phyloP scores from a whole-genome alignment of 2,888 invertebrate genomes.

The Synergus gifuensis region DNA sequence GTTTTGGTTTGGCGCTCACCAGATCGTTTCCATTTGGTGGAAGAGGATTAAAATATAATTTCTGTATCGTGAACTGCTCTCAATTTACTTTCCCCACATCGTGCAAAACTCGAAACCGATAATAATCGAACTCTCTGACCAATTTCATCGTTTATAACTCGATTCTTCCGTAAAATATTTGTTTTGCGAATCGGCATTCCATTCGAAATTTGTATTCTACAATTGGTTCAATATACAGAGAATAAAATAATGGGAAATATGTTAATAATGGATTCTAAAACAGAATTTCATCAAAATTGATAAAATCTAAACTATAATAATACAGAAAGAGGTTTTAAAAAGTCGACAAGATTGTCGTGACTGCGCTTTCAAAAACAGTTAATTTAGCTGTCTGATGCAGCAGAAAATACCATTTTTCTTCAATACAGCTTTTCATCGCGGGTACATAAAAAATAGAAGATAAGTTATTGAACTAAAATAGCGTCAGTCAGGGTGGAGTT shows the following conservation, averaged over 20 bases:
- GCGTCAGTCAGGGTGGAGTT: constrained; percentile 30
- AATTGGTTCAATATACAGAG: neutral
- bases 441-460: constrained; percentile 32
- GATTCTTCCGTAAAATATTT: neutral
- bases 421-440: neutral
- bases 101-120: constrained; percentile 12
- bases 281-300: neutral
- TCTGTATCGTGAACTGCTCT: neutral
- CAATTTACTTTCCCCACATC: constrained; percentile 5
- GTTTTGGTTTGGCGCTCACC: constrained; percentile 31
- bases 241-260: neutral
- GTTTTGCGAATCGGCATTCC: neutral
- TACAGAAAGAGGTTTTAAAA: neutral
- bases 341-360: constrained; percentile 18
- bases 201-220: neutral
- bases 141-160: neutral
- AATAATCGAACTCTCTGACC: neutral
- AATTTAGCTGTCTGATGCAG: constrained; percentile 24
- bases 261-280: neutral
- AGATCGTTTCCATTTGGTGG: constrained; percentile 15
- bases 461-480: constrained; percentile 41
- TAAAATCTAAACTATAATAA: neutral
- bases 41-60: constrained; percentile 39
- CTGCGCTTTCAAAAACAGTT: constrained; percentile 22
- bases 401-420: constrained; percentile 37